Evolutionary conservation across 2,113 vertebrate genomes (phyloP), one percentile per base, ranked within the genome.

Genomic region (Pachypanchax playfairii): DNA sequence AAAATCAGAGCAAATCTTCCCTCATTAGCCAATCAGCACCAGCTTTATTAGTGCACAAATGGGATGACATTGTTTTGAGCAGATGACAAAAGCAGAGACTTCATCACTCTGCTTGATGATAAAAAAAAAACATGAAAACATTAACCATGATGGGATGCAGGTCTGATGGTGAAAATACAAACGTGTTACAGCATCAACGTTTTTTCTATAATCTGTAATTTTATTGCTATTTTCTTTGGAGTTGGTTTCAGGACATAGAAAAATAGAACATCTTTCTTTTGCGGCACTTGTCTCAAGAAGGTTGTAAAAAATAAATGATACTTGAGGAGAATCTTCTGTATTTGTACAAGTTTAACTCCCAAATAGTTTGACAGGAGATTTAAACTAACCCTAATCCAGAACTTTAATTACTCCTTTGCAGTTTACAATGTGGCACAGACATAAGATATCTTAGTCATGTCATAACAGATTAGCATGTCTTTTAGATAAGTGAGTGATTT

Each of bases 41-140:
- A 29, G 62, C 56, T 25, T 49, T 78, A 46, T 79, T 44, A 59
- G 73, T 64, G 54, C 73, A 69, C 73, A 85, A 87, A 87, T 84
- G 80, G 63, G 63, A 71, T 54, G 69, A 70, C 52, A 77, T 86
- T 81, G 78, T 73, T 75, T 75, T 76, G 63, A 77, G 46, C 52
- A 44, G 43, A 69, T 51, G 54, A 76, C 15, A 59, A 65, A 72
- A 62, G 13, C 28, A 5, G 3, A 28, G 38, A 71, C 25, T 58
- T 70, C 18, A 31, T 39, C 15, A 12, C 51, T 44, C 21, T 36
- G 55, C 39, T 55, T 42, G 49, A 60, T 48, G 41, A 68, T 2
- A 41, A 14, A 20, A 41, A 14, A 20, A 42, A 51, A 55, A 25
- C 38, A 28, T 48, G 24, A 24, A 43, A 28, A 22, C 31, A 51